phyloP scores from a whole-genome alignment of 2,113 vertebrate species.

The Pristiophorus japonicus region DNA sequence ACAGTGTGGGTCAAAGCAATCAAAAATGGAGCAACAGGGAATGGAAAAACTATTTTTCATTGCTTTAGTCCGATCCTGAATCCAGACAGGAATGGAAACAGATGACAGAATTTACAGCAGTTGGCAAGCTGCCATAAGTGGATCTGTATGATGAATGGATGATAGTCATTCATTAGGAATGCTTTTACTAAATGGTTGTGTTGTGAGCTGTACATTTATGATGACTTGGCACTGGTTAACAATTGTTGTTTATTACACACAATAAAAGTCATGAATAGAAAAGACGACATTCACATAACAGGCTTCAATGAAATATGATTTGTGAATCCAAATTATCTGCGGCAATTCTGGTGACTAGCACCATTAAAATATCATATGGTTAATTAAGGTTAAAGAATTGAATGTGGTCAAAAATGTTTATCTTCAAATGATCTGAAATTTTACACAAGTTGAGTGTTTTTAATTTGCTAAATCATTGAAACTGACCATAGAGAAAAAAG shows the following conservation, averaged over 20 bases:
- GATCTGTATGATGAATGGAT: constrained; percentile 26
- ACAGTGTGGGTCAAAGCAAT: constrained; percentile 16
- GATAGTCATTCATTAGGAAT: constrained; percentile 20
- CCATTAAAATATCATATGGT: not conserved
- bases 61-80: not conserved
- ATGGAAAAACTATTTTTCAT: constrained; percentile 6
- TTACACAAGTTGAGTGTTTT: not conserved
- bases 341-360: too few species aligned
- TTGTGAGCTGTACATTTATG: constrained; percentile 1
- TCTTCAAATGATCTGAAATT: constrained; percentile 14
- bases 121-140: constrained; percentile 22
- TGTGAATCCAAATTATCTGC: not conserved
- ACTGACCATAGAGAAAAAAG: not conserved
- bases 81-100: constrained; percentile 14
- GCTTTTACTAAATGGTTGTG: constrained; percentile 29
- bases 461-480: not conserved
- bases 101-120: constrained; percentile 24
- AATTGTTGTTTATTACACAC: constrained; percentile 27
- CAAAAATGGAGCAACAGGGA: not conserved
- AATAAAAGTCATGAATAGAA: constrained; percentile 27
- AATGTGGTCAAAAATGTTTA: not conserved
- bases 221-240: constrained; percentile 20
- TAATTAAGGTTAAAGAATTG: not conserved
- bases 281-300: not conserved
- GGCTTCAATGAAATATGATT: not conserved